Conservation (phyloP, 2,113 vertebrate genomes). For the Podarcis raffonei region DNA sequence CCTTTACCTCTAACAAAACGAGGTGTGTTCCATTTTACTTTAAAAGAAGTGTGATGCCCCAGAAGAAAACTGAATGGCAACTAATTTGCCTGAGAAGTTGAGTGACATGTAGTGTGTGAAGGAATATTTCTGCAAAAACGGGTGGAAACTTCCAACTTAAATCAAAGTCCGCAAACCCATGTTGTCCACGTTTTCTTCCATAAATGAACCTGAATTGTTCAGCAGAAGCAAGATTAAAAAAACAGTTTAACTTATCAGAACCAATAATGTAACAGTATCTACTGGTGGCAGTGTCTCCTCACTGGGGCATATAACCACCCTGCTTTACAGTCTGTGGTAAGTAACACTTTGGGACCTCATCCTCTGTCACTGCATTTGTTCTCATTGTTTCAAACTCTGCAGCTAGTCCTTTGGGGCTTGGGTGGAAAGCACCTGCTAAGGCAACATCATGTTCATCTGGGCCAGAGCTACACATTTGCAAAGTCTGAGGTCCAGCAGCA, state of each 20-base stretch:
- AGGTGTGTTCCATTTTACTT: conserved; percentile 9
- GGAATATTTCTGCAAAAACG: conserved; percentile 36
- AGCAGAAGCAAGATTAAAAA: conserved; percentile 52
- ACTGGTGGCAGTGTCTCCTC: conserved; percentile 60
- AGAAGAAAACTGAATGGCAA: conserved; percentile 3
- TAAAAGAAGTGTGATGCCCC: neutral
- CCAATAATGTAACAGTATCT: conserved; percentile 55
- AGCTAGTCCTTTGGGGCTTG: conserved; percentile 58
- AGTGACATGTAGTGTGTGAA: conserved; percentile 65
- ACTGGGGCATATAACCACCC: conserved; percentile 91
- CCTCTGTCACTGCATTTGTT: conserved; percentile 42
- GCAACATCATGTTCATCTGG: conserved; percentile 67
- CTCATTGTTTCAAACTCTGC: conserved; percentile 53
- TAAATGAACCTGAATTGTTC: conserved; percentile 45
- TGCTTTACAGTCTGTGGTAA: conserved; percentile 85
- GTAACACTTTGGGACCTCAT: conserved; percentile 81
- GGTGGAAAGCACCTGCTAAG: conserved; percentile 47
- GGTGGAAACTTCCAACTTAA: conserved; percentile 41
- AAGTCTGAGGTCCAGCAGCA: conserved; percentile 68
- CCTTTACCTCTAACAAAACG: neutral
- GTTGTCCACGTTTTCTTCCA: conserved; percentile 16
- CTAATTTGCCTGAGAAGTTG: conserved; percentile 44
- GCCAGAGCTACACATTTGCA: conserved; percentile 70
- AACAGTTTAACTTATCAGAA: conserved; percentile 63
- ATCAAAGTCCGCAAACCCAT: neutral